These are phyloP conservation scores for Tanytarsus gracilentus DNA, from an alignment of 2,888 invertebrate species.

Conservation along the genomic window DNA sequence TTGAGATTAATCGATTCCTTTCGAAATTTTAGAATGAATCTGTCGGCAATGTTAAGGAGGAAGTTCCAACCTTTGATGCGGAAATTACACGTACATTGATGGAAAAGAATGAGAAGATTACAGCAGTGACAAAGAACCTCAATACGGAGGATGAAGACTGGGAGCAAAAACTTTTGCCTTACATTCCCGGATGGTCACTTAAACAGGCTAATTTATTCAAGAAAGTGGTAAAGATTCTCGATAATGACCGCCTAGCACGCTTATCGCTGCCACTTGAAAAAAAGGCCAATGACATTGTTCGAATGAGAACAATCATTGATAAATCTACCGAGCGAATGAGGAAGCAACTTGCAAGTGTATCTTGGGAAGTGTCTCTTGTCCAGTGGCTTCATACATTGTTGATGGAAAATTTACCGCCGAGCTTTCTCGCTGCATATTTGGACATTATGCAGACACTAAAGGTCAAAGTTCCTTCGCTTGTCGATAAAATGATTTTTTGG, in stretches of 20 bases:
- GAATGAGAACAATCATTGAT: conserved; percentile 59
- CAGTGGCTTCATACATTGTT: conserved; percentile 70
- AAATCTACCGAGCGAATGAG: conserved; percentile 59
- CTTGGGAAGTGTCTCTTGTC: conserved; percentile 63
- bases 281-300: conserved; percentile 55
- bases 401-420: conserved; percentile 56
- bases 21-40: neutral
- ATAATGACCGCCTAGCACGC: conserved; percentile 55
- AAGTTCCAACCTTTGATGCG: conserved; percentile 49
- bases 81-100: conserved; percentile 53
- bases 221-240: conserved; percentile 55
- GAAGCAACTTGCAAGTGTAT: conserved; percentile 55
- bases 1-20: neutral
- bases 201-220: conserved; percentile 57
- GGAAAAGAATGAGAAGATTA: conserved; percentile 61
- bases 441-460: conserved; percentile 67
- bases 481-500: conserved; percentile 62
- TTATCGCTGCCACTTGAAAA: conserved; percentile 49
- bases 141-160: conserved; percentile 52
- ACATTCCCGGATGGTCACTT: conserved; percentile 53
- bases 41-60: neutral
- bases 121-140: conserved; percentile 50
- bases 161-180: conserved; percentile 55
- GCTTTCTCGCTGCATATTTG: conserved; percentile 62
- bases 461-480: conserved; percentile 58